A percentile compares a stretch with the other conserved stretches of the same genome.
phyloP scores from a whole-genome alignment of 2,113 vertebrate species.

The Tympanuchus pallidicinctus region DNA sequence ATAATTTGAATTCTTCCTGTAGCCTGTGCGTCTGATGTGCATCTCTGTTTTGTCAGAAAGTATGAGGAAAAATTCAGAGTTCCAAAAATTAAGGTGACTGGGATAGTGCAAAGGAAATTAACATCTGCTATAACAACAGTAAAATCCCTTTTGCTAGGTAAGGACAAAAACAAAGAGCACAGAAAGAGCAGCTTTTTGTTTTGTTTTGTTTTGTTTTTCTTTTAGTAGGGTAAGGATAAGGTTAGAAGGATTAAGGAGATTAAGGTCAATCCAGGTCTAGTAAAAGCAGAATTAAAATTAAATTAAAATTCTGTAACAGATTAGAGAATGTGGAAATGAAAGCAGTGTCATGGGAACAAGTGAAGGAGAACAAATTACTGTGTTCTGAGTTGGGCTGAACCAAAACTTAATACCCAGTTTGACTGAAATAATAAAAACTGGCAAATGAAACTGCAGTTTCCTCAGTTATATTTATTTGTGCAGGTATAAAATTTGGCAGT shows the following conservation, averaged over 20 bases:
- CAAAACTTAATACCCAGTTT: background rate
- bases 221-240: background rate
- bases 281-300: background rate
- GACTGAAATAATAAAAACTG: background rate
- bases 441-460: background rate
- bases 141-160: background rate
- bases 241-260: background rate
- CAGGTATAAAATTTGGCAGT: background rate
- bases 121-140: background rate
- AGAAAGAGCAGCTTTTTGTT: background rate
- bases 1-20: background rate
- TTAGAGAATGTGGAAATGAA: background rate
- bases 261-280: background rate
- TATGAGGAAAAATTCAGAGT: background rate
- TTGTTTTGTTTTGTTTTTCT: background rate
- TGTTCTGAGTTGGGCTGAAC: background rate
- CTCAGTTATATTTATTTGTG: background rate
- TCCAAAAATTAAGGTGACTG: background rate
- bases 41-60: background rate
- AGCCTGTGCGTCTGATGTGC: background rate
- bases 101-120: background rate
- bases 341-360: background rate
- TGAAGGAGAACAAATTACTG: background rate
- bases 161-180: background rate
- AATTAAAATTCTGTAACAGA: background rate